Evolutionary conservation across 2,888 invertebrate genomes (phyloP).

Genomic region (Tridacna gigas): DNA sequence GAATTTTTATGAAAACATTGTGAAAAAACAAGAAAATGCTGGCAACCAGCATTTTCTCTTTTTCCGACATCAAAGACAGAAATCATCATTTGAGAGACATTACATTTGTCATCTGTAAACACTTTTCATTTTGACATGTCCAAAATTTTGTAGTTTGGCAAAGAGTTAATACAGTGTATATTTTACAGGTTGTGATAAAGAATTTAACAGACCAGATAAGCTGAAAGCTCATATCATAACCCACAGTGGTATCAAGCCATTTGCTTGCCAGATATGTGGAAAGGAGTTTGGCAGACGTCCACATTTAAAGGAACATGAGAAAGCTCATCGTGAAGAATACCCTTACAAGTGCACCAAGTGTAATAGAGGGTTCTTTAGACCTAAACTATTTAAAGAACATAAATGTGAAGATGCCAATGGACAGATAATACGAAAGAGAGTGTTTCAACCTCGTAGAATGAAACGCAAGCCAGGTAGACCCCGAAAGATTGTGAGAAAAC

Average conservation of each 20-base stretch:
- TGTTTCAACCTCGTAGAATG: conserved; percentile 71
- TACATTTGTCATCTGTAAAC: too few species aligned
- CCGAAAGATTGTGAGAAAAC: conserved; percentile 61
- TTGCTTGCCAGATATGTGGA: conserved; percentile 83
- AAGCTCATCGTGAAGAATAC: conserved; percentile 81
- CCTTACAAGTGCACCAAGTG: conserved; percentile 80
- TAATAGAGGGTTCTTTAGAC: conserved; percentile 80
- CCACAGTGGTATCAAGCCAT: conserved; percentile 86
- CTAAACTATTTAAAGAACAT: conserved; percentile 80
- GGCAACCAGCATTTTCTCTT: too few species aligned
- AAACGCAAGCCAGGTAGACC: conserved; percentile 79
- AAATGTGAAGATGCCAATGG: conserved; percentile 77
- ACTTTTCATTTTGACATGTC: too few species aligned
- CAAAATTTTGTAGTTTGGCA: not conserved
- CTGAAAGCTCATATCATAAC: conserved; percentile 88
- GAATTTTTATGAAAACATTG: too few species aligned
- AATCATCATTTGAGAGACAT: too few species aligned
- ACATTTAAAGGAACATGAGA: conserved; percentile 83
- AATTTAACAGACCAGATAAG: conserved; percentile 88
- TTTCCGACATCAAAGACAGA: too few species aligned
- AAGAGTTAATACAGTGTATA: not conserved
- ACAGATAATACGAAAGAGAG: conserved; percentile 61
- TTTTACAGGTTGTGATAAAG: conserved; percentile 87
- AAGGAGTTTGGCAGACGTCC: conserved; percentile 83
- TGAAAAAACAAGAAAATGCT: too few species aligned